These are phyloP conservation scores for Ceratina australensis DNA, from an alignment of 1,140 invertebrate genomes.

Conservation along the genomic window DNA sequence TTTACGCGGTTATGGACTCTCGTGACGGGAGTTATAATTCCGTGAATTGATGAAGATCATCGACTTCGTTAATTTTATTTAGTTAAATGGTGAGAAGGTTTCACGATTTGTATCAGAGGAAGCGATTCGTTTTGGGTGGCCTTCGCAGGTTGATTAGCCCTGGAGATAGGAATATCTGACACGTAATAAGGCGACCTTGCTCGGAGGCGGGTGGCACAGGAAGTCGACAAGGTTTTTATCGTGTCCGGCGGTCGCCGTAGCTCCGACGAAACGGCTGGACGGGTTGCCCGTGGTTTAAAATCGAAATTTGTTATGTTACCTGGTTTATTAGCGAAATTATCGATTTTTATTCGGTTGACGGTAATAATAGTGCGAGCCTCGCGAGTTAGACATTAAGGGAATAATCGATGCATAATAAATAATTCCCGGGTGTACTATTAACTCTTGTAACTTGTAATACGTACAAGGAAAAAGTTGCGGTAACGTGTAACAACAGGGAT, in stretches of 20 bases:
- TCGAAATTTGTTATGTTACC: conserved; percentile 4
- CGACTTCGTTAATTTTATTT: background rate
- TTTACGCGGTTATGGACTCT: too few species aligned
- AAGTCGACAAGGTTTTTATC: conserved; percentile 80
- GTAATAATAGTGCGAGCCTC: too few species aligned
- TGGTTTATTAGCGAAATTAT: background rate
- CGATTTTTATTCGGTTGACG: too few species aligned
- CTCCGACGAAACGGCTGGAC: conserved; percentile 31
- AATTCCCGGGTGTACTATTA: too few species aligned
- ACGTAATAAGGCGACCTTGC: conserved; percentile 76
- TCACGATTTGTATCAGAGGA: background rate
- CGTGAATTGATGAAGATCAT: background rate
- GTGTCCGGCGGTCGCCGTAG: conserved; percentile 60
- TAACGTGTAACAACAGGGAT: background rate
- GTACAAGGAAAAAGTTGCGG: background rate
- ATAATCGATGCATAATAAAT: too few species aligned
- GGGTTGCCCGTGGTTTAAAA: conserved; percentile 3
- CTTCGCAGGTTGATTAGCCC: conserved; percentile 70
- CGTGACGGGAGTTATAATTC: too few species aligned
- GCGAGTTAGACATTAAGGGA: too few species aligned
- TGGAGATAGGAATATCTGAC: conserved; percentile 65
- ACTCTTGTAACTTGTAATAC: too few species aligned
- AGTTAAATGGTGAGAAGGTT: background rate
- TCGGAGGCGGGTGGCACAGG: conserved; percentile 75
- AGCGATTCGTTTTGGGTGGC: conserved; percentile 32